A percentile compares a stretch with the other conserved stretches of the same genome.
These are phyloP conservation scores for Pholis gunnellus DNA, from an alignment of 2,113 vertebrate species.

Conservation along the genomic window DNA sequence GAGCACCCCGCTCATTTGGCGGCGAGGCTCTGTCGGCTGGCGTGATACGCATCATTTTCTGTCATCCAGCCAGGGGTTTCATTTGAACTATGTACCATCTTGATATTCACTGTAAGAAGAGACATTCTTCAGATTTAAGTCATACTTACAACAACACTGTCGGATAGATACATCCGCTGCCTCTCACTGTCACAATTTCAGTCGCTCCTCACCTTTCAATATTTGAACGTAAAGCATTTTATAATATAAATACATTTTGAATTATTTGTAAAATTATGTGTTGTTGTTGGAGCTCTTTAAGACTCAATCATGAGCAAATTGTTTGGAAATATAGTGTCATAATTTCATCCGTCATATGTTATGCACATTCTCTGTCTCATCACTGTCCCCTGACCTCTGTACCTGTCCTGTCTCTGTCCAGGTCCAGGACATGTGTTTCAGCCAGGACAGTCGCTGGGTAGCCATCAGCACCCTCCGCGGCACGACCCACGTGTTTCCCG, in stretches of 20 bases:
- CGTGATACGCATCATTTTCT: too few relatives aligned
- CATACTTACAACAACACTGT: too few relatives aligned
- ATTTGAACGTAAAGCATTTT: background rate
- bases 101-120: background rate
- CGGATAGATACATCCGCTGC: too few relatives aligned
- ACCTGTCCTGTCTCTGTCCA: slow-evolving; percentile 59
- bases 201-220: background rate
- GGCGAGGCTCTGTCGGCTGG: too few relatives aligned
- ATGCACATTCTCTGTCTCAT: background rate
- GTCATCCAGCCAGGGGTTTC: too few relatives aligned
- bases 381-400: background rate
- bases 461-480: slow-evolving; percentile 96
- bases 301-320: background rate
- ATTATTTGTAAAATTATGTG: background rate
- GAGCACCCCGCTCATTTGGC: too few relatives aligned
- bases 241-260: background rate
- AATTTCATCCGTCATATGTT: background rate
- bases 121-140: too few relatives aligned
- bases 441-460: slow-evolving; percentile 98
- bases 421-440: slow-evolving; percentile 99
- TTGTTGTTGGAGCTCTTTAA: background rate
- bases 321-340: background rate
- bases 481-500: slow-evolving; percentile 96
- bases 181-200: too few relatives aligned
- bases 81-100: background rate